Evolutionary conservation across 2,113 vertebrate species (phyloP).

Genomic region (Mungos mungo): DNA sequence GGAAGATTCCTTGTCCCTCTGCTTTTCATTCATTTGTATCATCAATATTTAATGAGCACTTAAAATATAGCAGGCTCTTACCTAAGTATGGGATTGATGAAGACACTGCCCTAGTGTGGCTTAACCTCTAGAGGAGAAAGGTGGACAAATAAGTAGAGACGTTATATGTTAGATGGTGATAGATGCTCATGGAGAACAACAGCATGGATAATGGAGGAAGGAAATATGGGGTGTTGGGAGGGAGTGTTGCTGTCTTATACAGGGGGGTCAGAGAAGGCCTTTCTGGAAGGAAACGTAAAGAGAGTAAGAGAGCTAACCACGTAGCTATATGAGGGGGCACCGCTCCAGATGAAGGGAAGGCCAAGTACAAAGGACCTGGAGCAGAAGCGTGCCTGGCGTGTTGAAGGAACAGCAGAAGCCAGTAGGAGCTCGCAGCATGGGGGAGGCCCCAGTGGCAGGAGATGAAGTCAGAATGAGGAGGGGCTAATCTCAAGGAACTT

Average conservation of each 20-base stretch:
- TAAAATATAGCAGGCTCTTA: neutral
- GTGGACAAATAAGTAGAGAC: neutral
- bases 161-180: neutral
- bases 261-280: neutral
- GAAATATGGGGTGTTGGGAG: neutral
- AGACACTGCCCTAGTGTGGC: too few relatives aligned
- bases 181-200: neutral
- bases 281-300: neutral
- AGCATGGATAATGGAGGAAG: neutral
- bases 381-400: neutral
- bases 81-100: neutral
- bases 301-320: neutral
- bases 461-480: neutral
- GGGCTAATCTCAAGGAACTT: neutral
- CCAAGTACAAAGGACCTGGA: neutral
- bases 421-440: fast-evolving
- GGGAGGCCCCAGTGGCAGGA: fast-evolving
- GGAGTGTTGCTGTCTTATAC: neutral
- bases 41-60: neutral
- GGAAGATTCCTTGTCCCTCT: neutral
- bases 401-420: neutral
- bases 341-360: neutral
- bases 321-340: neutral
- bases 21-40: neutral
- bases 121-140: neutral